Evolutionary conservation across 1,140 invertebrate genomes (phyloP).

Genomic region (Charaxes varanes): DNA sequence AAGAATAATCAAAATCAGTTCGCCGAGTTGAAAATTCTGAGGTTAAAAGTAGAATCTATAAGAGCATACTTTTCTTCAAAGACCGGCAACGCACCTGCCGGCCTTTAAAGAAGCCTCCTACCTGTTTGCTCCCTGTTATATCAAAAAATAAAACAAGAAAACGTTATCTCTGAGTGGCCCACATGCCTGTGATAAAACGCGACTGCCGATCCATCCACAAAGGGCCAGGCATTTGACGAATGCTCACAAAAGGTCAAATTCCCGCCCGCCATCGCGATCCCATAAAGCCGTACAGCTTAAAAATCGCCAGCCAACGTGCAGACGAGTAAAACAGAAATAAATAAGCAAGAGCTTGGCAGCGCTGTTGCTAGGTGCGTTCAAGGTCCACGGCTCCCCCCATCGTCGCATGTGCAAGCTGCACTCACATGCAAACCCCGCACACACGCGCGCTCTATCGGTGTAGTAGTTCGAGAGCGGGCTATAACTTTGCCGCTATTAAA

Average conservation of each 20-base stretch:
- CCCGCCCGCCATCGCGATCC: slow-evolving; percentile 30
- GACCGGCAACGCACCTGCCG: too few species aligned
- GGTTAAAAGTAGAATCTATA: too few species aligned
- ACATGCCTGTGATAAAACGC: too few species aligned
- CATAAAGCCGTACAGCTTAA: slow-evolving; percentile 46
- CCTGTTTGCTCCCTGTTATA: too few species aligned
- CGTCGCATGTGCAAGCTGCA: slow-evolving; percentile 41
- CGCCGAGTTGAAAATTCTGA: too few species aligned
- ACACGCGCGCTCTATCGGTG: slow-evolving; percentile 26
- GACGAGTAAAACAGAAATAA: slow-evolving; percentile 58
- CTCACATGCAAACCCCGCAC: slow-evolving; percentile 20
- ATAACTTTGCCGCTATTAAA: too few species aligned
- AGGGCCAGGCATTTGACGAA: slow-evolving; percentile 12
- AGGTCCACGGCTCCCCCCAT: slow-evolving; percentile 38
- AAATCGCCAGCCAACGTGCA: slow-evolving; percentile 41
- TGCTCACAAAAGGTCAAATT: slow-evolving; percentile 20
- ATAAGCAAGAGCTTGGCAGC: slow-evolving; percentile 37
- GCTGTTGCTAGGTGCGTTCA: slow-evolving; percentile 58
- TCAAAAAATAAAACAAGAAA: too few species aligned
- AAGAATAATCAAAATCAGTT: too few species aligned
- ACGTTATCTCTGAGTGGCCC: too few species aligned
- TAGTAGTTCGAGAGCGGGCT: slow-evolving; percentile 5
- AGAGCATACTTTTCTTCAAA: too few species aligned
- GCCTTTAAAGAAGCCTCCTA: too few species aligned
- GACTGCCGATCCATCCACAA: slow-evolving; percentile 11